Evolutionary conservation across 2,888 invertebrate species (phyloP).

Genomic region (Drosophila ezoana): DNA sequence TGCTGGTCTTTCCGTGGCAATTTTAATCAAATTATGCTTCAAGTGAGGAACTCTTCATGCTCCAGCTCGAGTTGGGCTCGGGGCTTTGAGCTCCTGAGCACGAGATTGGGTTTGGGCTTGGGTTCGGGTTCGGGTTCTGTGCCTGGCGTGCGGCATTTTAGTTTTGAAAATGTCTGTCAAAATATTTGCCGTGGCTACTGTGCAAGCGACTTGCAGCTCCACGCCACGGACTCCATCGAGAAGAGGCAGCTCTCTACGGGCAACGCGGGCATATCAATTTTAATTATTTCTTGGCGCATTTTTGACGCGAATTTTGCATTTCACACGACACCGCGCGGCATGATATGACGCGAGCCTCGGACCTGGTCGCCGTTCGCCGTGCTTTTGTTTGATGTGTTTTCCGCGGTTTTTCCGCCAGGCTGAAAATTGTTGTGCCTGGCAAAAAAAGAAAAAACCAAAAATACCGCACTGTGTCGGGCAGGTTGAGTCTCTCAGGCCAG

Average conservation of each 20-base stretch:
- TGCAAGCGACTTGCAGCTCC: background rate
- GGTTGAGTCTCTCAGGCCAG: slow-evolving; percentile 23
- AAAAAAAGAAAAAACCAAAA: background rate
- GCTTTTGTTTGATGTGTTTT: slow-evolving; percentile 11
- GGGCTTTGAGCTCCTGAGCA: slow-evolving; percentile 1
- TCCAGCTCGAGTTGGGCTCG: slow-evolving; percentile 5
- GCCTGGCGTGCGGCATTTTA: slow-evolving; percentile 63
- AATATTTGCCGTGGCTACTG: slow-evolving; percentile 55
- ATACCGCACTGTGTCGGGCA: slow-evolving; percentile 5
- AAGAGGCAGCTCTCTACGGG: slow-evolving; percentile 10
- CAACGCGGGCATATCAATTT: slow-evolving; percentile 64
- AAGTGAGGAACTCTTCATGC: slow-evolving; percentile 49
- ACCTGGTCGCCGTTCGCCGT: background rate
- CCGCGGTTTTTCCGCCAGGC: slow-evolving; percentile 36
- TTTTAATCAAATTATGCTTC: slow-evolving; percentile 74
- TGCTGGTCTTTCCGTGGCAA: slow-evolving; percentile 46
- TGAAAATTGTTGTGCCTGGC: slow-evolving; percentile 13
- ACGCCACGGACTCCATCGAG: background rate
- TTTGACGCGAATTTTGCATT: slow-evolving; percentile 67
- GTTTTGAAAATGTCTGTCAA: slow-evolving; percentile 66
- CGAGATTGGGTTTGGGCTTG: background rate
- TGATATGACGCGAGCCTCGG: slow-evolving; percentile 12
- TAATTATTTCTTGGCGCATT: slow-evolving; percentile 73
- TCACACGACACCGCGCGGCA: slow-evolving; percentile 52
- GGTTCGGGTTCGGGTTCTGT: slow-evolving; percentile 16